Evolutionary conservation across 2,797 vertebrate genomes (phyloP), one percentile per base, ranked within the genome.

Genomic region (Anolis apletophallus): DNA sequence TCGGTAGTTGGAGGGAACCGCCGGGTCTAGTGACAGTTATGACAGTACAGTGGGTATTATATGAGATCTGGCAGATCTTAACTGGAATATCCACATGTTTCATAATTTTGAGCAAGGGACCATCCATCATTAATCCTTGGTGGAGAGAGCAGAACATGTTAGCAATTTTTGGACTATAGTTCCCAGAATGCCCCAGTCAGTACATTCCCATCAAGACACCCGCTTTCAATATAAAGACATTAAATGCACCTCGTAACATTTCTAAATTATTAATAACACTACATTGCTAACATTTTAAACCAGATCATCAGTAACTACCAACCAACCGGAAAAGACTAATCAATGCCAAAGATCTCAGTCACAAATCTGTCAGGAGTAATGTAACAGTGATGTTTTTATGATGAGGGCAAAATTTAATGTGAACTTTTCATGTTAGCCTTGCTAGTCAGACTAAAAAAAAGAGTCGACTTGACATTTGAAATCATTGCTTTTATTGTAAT

Each of bases 391-490:
- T 76, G 61, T 71, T 36, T 86, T 87, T 83, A 87, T 72, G 81
- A 61, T 29, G 17, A 10, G 55, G 74, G 34, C 36, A 79, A 83
- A 79, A 61, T 78, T 72, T 29, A 82, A 76, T 78, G 74, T 87
- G 86, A 83, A 71, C 74, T 72, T 83, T 72, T 78, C 14, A 79
- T 61, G 61, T 79, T 72, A n/a, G n/a, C 64, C 83, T 81, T 81
- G 1, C 74, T 16, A 74, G 84, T 87, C 9, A 79, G n/a, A 23
- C 23, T 69, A 9, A 36, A 57, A 74, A 85, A 83, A 81, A 17
- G 52, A 36, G 5, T 73, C 67, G 86, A 3, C 80, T 29, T 85
- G 52, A 85, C 67, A 52, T 80, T 79, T 83, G 50, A 86, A 88
- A 81, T 34, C 72, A 85, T 26, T 85, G 85, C 26, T 26, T 61